These are phyloP conservation scores for Coleophora flavipennella DNA, from an alignment of 2,888 invertebrate genomes.

Conservation along the genomic window DNA sequence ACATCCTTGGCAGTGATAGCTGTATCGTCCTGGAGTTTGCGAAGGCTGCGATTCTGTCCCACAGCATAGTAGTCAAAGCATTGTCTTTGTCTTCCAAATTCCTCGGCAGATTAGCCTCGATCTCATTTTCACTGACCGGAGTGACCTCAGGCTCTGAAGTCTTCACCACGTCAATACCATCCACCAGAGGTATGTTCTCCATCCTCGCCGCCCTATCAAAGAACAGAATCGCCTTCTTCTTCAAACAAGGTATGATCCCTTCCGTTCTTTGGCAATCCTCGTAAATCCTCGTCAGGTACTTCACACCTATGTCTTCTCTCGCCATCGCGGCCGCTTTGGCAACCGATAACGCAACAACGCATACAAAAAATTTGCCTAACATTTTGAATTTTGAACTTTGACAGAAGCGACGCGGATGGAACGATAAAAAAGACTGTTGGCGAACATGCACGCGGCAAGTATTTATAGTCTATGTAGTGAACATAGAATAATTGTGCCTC, in stretches of 20 bases:
- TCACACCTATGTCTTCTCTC: constrained; percentile 71
- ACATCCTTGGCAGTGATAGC: constrained; percentile 81
- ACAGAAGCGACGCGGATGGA: constrained; percentile 47
- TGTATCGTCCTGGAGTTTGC: constrained; percentile 84
- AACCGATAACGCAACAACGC: constrained; percentile 26
- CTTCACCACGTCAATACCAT: constrained; percentile 79
- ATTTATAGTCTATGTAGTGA: constrained; percentile 58
- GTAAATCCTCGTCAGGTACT: constrained; percentile 79
- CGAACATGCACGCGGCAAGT: constrained; percentile 30
- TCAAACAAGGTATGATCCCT: constrained; percentile 81
- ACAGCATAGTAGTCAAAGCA: constrained; percentile 77
- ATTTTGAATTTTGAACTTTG: constrained; percentile 39
- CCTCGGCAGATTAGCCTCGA: constrained; percentile 79
- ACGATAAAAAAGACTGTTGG: constrained; percentile 68
- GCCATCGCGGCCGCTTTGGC: constrained; percentile 29
- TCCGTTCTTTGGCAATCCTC: constrained; percentile 83
- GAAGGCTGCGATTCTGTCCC: constrained; percentile 80
- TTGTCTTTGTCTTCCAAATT: constrained; percentile 78
- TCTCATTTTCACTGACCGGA: constrained; percentile 75
- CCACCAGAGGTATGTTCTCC: constrained; percentile 72
- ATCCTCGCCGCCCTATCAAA: constrained; percentile 83
- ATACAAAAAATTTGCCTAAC: constrained; percentile 40
- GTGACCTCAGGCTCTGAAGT: constrained; percentile 53
- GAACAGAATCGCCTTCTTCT: constrained; percentile 86
- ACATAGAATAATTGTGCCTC: constrained; percentile 39